Evolutionary conservation across 2,888 invertebrate species (phyloP).

Genomic region (Eupithecia pulchellata): DNA sequence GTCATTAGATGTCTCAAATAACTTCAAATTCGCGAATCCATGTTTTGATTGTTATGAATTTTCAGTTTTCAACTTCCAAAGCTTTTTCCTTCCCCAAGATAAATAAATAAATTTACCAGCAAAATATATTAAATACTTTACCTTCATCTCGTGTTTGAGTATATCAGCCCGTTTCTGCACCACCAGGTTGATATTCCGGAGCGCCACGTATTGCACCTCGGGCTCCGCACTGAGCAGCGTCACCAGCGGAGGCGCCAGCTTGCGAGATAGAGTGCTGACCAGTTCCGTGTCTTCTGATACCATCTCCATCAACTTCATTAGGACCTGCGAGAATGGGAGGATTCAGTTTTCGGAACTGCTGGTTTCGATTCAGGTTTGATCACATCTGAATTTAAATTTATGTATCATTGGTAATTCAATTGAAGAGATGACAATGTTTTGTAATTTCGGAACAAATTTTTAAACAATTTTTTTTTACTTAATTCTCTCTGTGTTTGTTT

Average conservation of each 20-base stretch:
- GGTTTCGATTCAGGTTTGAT: background rate
- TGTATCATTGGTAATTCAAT: background rate
- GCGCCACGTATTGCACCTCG: slow-evolving; percentile 99
- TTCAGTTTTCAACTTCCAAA: no score
- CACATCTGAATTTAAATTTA: background rate
- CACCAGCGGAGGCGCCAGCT: slow-evolving; percentile 99
- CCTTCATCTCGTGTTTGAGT: slow-evolving; percentile 99
- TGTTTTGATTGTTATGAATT: no score
- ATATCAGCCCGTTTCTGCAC: slow-evolving; percentile 99
- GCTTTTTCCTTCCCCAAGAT: no score
- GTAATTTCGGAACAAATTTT: background rate
- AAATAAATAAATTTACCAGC: no score
- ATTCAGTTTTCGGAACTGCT: background rate
- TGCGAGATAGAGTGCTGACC: slow-evolving; percentile 96
- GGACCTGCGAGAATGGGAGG: slow-evolving; percentile 84
- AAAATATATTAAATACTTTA: no score
- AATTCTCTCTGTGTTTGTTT: background rate
- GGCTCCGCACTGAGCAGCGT: slow-evolving; percentile 99
- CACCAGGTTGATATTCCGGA: slow-evolving; percentile 99
- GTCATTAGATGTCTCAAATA: no score
- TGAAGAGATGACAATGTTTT: background rate
- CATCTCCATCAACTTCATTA: slow-evolving; percentile 99
- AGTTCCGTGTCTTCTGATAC: slow-evolving; percentile 97
- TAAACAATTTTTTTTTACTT: no score
- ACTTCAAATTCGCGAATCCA: no score